phyloP scores from a whole-genome alignment of 2,113 vertebrate genomes.

The Zeus faber region DNA sequence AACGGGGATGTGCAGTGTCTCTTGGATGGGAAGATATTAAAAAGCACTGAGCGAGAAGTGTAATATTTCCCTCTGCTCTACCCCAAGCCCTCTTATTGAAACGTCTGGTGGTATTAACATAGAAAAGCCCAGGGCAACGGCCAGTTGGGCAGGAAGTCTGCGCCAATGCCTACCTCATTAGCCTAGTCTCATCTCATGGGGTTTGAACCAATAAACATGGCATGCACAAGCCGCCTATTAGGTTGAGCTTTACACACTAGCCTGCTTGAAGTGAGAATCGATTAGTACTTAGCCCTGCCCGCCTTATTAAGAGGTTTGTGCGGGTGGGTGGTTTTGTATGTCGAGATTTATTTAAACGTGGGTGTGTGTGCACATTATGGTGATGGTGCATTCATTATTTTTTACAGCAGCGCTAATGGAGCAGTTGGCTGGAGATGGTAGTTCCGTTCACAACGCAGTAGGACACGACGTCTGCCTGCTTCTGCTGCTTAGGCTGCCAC shows the following conservation, averaged over 20 bases:
- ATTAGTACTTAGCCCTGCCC: constrained; percentile 51
- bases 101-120: constrained; percentile 71
- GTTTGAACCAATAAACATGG: constrained; percentile 77
- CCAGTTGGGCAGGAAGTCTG: constrained; percentile 58
- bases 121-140: constrained; percentile 60
- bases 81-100: constrained; percentile 72
- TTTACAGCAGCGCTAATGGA: constrained; percentile 44
- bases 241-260: constrained; percentile 54
- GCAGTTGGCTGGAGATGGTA: not conserved
- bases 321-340: constrained; percentile 20
- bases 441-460: constrained; percentile 22
- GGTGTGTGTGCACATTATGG: constrained; percentile 5
- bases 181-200: constrained; percentile 77
- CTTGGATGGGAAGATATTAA: constrained; percentile 68
- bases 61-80: constrained; percentile 65
- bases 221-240: constrained; percentile 69
- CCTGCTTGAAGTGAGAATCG: constrained; percentile 49
- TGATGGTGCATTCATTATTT: not conserved
- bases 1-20: constrained; percentile 45
- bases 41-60: constrained; percentile 64
- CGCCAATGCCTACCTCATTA: constrained; percentile 87
- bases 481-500: not conserved
- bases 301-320: constrained; percentile 34
- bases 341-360: no score
- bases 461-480: not conserved